A percentile compares a stretch with the other conserved stretches of the same genome.
Conservation (phyloP, 2,113 vertebrate genomes). For the Pteronura brasiliensis region DNA sequence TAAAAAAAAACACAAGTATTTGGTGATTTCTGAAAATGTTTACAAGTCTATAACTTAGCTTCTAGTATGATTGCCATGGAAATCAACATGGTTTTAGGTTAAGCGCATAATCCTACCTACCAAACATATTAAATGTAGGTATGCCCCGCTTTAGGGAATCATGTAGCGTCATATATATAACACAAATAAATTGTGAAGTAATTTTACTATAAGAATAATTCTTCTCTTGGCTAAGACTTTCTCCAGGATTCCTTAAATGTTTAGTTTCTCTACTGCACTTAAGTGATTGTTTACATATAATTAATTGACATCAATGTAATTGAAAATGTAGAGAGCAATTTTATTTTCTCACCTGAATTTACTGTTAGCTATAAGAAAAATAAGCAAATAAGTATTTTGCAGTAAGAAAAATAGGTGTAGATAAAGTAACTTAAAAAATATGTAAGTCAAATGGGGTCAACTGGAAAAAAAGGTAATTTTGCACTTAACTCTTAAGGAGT, state of each 20-base stretch:
- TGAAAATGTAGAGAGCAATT: slow-evolving; percentile 34
- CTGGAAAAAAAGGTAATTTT: background rate
- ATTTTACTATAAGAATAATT: background rate
- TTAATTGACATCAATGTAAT: background rate
- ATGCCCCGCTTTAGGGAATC: background rate
- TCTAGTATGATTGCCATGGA: background rate
- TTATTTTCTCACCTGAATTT: slow-evolving; percentile 44
- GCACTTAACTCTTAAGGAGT: background rate
- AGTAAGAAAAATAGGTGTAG: background rate
- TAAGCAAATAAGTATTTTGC: background rate
- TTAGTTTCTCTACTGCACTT: background rate
- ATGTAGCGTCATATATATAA: background rate
- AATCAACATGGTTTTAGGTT: background rate
- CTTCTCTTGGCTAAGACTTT: background rate
- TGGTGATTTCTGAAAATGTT: slow-evolving; percentile 8
- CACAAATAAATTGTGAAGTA: background rate
- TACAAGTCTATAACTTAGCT: background rate
- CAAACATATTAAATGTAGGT: background rate
- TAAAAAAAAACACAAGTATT: slow-evolving; percentile 2
- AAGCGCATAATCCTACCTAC: background rate
- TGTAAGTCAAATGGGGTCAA: background rate
- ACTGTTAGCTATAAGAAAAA: background rate
- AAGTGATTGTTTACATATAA: slow-evolving; percentile 15
- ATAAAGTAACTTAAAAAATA: slow-evolving; percentile 17
- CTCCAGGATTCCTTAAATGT: background rate